phyloP scores from a whole-genome alignment of 1,140 invertebrate genomes.

The Drosophila fuyamai region DNA sequence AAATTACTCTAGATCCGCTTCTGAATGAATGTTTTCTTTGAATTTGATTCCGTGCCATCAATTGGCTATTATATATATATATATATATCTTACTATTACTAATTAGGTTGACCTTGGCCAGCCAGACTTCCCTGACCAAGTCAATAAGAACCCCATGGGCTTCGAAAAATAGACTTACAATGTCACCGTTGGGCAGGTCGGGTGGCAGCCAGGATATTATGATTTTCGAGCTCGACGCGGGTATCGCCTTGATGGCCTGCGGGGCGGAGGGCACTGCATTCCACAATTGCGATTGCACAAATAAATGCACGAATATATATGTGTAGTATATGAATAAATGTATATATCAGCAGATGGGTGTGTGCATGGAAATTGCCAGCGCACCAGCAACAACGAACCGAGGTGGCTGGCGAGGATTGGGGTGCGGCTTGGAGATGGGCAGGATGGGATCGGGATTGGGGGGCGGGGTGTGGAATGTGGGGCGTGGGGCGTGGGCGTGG shows the following conservation, averaged over 20 bases:
- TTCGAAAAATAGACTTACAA: conserved; percentile 85
- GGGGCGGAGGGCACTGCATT: conserved; percentile 92
- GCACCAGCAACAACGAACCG: conserved; percentile 27
- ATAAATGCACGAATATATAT: conserved; percentile 35
- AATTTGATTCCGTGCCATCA: neutral
- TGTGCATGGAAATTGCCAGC: conserved; percentile 62
- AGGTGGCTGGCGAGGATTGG: conserved; percentile 21
- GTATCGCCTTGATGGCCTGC: conserved; percentile 94
- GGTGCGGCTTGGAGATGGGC: neutral
- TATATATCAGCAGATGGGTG: conserved; percentile 39
- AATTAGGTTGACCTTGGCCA: conserved; percentile 11
- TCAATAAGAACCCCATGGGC: conserved; percentile 6
- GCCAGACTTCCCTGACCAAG: neutral
- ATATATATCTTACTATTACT: neutral
- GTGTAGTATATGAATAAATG: conserved; percentile 55
- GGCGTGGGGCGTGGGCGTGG: conserved; percentile 2
- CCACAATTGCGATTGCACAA: conserved; percentile 41
- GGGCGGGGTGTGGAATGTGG: neutral
- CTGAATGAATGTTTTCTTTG: too few relatives aligned
- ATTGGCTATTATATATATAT: neutral
- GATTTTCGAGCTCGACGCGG: conserved; percentile 93
- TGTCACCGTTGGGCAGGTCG: conserved; percentile 89
- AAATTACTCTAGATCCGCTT: too few relatives aligned
- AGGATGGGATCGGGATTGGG: neutral
- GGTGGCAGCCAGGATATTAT: conserved; percentile 95